These are phyloP conservation scores for Megalurothrips usitatus DNA, from an alignment of 2,888 invertebrate species.

Conservation along the genomic window DNA sequence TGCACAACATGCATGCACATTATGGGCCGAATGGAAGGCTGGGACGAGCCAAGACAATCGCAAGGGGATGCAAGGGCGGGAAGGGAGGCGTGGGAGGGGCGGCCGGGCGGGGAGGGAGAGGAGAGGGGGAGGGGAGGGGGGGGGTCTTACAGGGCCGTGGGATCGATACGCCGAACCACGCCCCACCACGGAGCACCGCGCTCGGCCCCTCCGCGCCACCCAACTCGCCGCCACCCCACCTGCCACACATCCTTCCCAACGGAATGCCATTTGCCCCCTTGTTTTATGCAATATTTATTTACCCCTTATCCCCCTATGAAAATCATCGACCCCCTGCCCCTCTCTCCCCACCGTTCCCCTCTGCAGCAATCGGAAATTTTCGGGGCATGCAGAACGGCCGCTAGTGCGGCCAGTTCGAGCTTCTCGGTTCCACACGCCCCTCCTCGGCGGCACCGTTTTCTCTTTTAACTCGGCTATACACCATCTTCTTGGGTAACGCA, in stretches of 20 bases:
- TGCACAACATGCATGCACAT: neutral
- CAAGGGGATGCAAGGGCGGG: neutral
- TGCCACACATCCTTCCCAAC: neutral
- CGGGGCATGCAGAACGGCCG: too few relatives aligned
- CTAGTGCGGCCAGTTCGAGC: too few relatives aligned
- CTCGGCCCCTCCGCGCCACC: neutral
- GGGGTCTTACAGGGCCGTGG: neutral
- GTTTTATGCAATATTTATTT: too few relatives aligned
- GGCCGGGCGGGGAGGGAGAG: neutral
- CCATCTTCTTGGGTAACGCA: too few relatives aligned
- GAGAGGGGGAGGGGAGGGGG: neutral
- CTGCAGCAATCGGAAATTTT: too few relatives aligned
- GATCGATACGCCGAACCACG: constrained; percentile 25
- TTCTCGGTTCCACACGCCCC: too few relatives aligned
- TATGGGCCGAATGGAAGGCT: neutral
- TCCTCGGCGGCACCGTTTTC: too few relatives aligned
- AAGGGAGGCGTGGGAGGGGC: neutral
- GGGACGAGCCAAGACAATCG: constrained; percentile 13
- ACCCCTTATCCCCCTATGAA: too few relatives aligned
- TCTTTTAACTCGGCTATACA: too few relatives aligned
- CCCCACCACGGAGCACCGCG: constrained; percentile 7
- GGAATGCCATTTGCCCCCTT: too few relatives aligned
- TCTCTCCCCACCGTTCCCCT: too few relatives aligned
- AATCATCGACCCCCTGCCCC: too few relatives aligned
- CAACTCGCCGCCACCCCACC: neutral